Evolutionary conservation across 2,888 invertebrate species (phyloP).

Genomic region (Julus scandinavius): DNA sequence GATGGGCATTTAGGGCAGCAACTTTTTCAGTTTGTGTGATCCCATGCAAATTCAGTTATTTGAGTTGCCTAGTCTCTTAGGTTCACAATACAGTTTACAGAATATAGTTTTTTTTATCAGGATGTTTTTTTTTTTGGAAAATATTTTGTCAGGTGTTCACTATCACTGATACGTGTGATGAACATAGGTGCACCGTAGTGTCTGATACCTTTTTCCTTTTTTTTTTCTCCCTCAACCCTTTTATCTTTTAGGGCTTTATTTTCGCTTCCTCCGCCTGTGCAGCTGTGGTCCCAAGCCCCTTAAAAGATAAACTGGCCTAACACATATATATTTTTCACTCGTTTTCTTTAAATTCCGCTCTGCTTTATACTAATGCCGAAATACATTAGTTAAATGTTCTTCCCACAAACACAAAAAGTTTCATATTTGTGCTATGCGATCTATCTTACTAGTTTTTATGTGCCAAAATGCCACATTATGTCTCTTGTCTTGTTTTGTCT

Average conservation of each 20-base stretch:
- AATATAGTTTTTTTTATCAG: background rate
- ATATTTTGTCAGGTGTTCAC: background rate
- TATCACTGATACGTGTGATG: background rate
- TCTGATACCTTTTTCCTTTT: slow-evolving; percentile 46
- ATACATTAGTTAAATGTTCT: background rate
- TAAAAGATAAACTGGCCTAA: slow-evolving; percentile 41
- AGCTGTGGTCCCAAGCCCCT: slow-evolving; percentile 47
- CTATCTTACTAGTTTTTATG: background rate
- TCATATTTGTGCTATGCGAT: background rate
- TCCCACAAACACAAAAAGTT: background rate
- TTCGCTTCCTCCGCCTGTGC: slow-evolving; percentile 51
- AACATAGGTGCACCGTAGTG: slow-evolving; percentile 34
- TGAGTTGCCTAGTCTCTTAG: background rate
- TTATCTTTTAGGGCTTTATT: slow-evolving; percentile 53
- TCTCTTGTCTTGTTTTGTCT: background rate
- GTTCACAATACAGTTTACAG: background rate
- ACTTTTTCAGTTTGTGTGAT: background rate
- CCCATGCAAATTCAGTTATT: background rate
- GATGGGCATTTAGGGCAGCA: background rate
- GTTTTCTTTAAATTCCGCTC: background rate
- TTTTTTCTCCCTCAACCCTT: slow-evolving; percentile 42
- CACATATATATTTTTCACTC: background rate
- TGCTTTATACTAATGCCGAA: slow-evolving; percentile 9
- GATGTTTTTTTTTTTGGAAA: background rate
- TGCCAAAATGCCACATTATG: background rate